Evolutionary conservation across 1,140 invertebrate genomes (phyloP), one percentile per base, ranked within the genome.

Genomic region (Caenorhabditis remanei): DNA sequence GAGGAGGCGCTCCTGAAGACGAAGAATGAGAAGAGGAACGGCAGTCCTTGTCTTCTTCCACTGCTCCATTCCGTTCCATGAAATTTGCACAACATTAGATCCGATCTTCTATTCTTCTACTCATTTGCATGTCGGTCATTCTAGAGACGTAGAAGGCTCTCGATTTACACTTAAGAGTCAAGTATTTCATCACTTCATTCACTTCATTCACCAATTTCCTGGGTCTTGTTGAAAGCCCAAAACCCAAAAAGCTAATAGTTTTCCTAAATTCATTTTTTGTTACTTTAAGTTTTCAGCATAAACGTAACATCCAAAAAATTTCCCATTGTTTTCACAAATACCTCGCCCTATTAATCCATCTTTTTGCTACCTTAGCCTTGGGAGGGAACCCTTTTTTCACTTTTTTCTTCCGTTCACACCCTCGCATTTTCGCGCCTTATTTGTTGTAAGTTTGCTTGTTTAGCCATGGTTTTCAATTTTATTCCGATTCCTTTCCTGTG

Each of bases 1-100:
- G 14, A 58, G n/a, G 61, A 32, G 46, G 46, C 71, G 46, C 71
- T 79, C 71, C 71, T 50, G 71, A 50, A 79, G 71, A 63, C 21
- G 21, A 75, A 67, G 63, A 61, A 16, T 16, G n/a, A n/a, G 19
- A 9, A 32, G 63, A 8, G 13, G 71, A 79, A 79, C 71, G 71
- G 71, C 65, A 46, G 71, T 21, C 21, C 13, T 71, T 71, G 67
- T 65, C 32, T 13, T 19, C 67, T 46, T 48, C 41, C 67, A 71
- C 41, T 71, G 67, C 43, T 46, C 63, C 63, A 67, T 67, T 67
- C 63, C 63, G 24, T 50, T 53, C 71, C 11, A 21, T 50, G 71
- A 79, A 79, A 79, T 79, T 79, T 79, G 71, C 71, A 79, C 71
- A 79, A 79, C 71, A 79, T 79, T 79, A 79, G 71, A 79, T 79